Evolutionary conservation across 2,888 invertebrate species (phyloP).

Genomic region (Apodemia zela): DNA sequence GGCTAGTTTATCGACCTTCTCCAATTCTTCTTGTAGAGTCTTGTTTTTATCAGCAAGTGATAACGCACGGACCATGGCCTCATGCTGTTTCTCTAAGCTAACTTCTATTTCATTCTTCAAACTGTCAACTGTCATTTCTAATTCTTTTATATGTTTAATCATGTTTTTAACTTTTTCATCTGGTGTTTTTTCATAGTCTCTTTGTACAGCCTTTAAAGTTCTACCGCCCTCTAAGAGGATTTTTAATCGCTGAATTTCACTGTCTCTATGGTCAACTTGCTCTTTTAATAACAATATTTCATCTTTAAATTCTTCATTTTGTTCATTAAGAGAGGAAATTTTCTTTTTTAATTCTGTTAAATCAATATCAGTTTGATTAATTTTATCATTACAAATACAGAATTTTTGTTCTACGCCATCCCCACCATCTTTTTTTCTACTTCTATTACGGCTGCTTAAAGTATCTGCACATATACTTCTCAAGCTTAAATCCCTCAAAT

Average conservation of each 20-base stretch:
- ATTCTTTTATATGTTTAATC: conserved; percentile 79
- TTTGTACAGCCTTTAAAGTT: conserved; percentile 81
- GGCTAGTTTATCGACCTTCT: conserved; percentile 87
- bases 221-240: conserved; percentile 86
- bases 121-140: conserved; percentile 79
- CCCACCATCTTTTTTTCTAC: conserved; percentile 53
- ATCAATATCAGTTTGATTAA: conserved; percentile 60
- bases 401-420: conserved; percentile 39
- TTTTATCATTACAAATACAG: conserved; percentile 53
- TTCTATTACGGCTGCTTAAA: conserved; percentile 64
- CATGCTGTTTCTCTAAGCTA: conserved; percentile 85
- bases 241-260: conserved; percentile 85
- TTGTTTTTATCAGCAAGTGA: conserved; percentile 87
- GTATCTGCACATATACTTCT: conserved; percentile 71
- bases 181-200: conserved; percentile 82
- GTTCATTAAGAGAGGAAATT: conserved; percentile 63
- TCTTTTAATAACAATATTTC: conserved; percentile 59
- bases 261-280: conserved; percentile 79
- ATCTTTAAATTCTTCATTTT: conserved; percentile 59
- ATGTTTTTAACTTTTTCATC: conserved; percentile 79
- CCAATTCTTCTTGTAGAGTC: conserved; percentile 84
- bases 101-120: conserved; percentile 73
- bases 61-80: conserved; percentile 89
- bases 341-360: conserved; percentile 63
- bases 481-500: conserved; percentile 63